phyloP scores from a whole-genome alignment of 2,797 vertebrate genomes.

The Paguma larvata region DNA sequence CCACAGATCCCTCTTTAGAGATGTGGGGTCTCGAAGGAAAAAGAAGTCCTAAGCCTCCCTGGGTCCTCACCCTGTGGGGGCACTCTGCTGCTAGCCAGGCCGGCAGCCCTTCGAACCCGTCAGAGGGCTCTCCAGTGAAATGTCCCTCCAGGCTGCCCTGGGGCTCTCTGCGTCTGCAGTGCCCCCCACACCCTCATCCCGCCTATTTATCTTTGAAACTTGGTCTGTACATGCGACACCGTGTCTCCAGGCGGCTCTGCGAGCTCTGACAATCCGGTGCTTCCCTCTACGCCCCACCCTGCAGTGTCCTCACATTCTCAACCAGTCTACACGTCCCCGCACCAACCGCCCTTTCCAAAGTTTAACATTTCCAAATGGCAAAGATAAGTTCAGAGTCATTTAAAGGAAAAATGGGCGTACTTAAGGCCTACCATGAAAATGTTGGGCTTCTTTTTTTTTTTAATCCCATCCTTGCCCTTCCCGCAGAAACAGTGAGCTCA shows the following conservation, averaged over 20 bases:
- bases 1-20: neutral
- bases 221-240: neutral
- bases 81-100: neutral
- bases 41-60: neutral
- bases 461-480: slow-evolving; percentile 41
- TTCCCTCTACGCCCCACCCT: neutral
- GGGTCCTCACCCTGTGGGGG: neutral
- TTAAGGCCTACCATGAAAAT: slow-evolving; percentile 67
- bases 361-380: slow-evolving; percentile 85
- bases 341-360: slow-evolving; percentile 78
- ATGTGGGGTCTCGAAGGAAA: neutral
- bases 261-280: slow-evolving; percentile 11
- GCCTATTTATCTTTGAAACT: slow-evolving; percentile 18
- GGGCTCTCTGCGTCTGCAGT: neutral
- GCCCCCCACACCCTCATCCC: neutral
- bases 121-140: neutral
- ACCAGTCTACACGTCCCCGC: slow-evolving; percentile 61
- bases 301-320: slow-evolving; percentile 39
- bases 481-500: slow-evolving; percentile 56
- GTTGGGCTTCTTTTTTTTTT: neutral
- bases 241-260: neutral
- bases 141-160: neutral
- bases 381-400: slow-evolving; percentile 81
- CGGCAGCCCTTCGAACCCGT: neutral
- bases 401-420: slow-evolving; percentile 65